A percentile compares a stretch with the other conserved stretches of the same genome.
Evolutionary conservation across 2,888 invertebrate species (phyloP).

Genomic region (Serrognathus titanus): DNA sequence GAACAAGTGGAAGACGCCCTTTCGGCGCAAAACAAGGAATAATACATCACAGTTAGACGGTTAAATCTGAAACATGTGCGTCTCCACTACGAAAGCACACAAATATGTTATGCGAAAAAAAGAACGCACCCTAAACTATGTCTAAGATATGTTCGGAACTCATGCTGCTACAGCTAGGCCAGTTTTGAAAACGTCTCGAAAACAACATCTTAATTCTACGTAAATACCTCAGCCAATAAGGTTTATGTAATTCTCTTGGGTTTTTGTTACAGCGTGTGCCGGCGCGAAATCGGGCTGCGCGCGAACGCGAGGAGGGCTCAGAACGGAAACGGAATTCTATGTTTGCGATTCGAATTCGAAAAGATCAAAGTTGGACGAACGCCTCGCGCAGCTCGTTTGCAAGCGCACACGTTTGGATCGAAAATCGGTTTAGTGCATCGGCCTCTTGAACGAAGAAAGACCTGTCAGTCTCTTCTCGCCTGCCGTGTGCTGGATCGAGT

Average conservation of each 20-base stretch:
- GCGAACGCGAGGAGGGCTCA: slow-evolving; percentile 20
- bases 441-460: slow-evolving; percentile 49
- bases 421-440: slow-evolving; percentile 41
- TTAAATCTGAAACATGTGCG: slow-evolving; percentile 38
- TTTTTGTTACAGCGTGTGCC: slow-evolving; percentile 11
- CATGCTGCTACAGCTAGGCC: slow-evolving; percentile 38
- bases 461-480: slow-evolving; percentile 77
- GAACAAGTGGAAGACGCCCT: background rate
- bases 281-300: slow-evolving; percentile 14
- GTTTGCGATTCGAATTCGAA: background rate
- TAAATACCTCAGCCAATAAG: slow-evolving; percentile 46
- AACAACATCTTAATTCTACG: slow-evolving; percentile 35
- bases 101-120: slow-evolving; percentile 20
- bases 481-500: slow-evolving; percentile 71
- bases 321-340: slow-evolving; percentile 1
- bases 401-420: slow-evolving; percentile 2
- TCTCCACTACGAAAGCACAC: slow-evolving; percentile 30
- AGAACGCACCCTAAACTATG: slow-evolving; percentile 22
- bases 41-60: slow-evolving; percentile 48
- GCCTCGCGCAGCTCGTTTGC: slow-evolving; percentile 13
- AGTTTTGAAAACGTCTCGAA: slow-evolving; percentile 38
- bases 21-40: slow-evolving; percentile 12
- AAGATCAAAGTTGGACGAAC: background rate
- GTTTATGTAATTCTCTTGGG: slow-evolving; percentile 20
- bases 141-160: slow-evolving; percentile 32